Percentiles rank a stretch among this genome's conserved stretches.
phyloP scores from a whole-genome alignment of 2,797 vertebrate genomes.

The Hybognathus amarus region DNA sequence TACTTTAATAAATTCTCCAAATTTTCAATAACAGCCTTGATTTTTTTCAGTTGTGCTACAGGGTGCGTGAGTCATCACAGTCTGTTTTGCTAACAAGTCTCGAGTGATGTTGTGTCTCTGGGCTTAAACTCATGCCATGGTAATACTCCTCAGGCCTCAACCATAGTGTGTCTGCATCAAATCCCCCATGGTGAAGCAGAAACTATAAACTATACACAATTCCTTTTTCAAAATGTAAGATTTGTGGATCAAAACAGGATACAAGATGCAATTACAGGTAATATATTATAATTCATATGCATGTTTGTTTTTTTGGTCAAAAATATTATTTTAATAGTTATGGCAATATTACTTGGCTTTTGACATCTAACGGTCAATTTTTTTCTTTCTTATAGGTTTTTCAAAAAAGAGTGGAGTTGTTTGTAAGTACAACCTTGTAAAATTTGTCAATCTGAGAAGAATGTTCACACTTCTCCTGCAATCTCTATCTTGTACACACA shows the following conservation, averaged over 20 bases:
- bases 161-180: not conserved
- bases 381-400: not conserved
- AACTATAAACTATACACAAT: not conserved
- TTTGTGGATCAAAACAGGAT: not conserved
- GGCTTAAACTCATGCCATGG: conserved; percentile 31
- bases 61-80: conserved; percentile 29
- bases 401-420: not conserved
- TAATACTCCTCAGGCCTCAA: conserved; percentile 14
- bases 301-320: not conserved
- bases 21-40: conserved; percentile 31
- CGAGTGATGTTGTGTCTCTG: conserved; percentile 16
- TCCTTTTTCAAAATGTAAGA: not conserved
- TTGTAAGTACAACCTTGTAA: conserved; percentile 14
- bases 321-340: not conserved
- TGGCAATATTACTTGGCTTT: not conserved
- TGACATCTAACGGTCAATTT: not conserved
- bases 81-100: conserved; percentile 34
- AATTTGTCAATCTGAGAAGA: conserved; percentile 21
- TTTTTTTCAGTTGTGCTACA: conserved; percentile 24
- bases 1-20: conserved; percentile 13
- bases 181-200: not conserved
- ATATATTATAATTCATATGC: not conserved
- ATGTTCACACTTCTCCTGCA: conserved; percentile 36
- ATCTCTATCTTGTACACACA: conserved; percentile 23
- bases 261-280: not conserved